Evolutionary conservation across 2,888 invertebrate genomes (phyloP), one percentile per base, ranked within the genome.

Genomic region (Busseola fusca): DNA sequence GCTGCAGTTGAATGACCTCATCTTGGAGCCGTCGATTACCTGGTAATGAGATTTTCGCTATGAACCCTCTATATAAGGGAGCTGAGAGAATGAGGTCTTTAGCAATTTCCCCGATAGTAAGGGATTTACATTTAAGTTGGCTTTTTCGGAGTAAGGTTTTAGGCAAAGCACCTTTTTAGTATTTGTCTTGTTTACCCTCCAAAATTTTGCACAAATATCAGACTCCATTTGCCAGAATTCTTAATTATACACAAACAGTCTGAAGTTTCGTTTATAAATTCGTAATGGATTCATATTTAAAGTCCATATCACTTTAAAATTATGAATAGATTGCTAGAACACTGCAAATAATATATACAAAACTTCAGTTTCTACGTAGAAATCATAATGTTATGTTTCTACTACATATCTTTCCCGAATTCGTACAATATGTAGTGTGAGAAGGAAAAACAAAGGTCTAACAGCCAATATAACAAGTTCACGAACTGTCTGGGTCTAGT

Each of bases 11-110:
- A 97, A 95, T 76, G 96, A 96, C 89, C 97, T 97, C 90, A 99
- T 96, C 87, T 98, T 97, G 27, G 97, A 96, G 0, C 98, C 97
- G 90, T 98, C 98, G 82, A 99, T 97, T 57, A 97, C 96, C 98
- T 98, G 90, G 87, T 91, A 92, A 93, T 89, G 90, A 92, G 90
- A 92, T 92, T 91, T 92, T 89, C 86, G 88, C 87, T 86, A 87
- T 91, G 88, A 91, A 88, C 87, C 87, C 87, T 87, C 87, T 88
- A 87, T 88, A 87, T 76, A 79, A 81, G 81, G 82, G 79, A 70
- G 80, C 68, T 72, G 76, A 78, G 81, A 82, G 83, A 86, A 88
- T 84, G 78, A 82, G 76, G 67, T 80, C 84, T 83, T 86, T 82
- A 86, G 81, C 83, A 83, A 82, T 84, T 86, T 82, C 37, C 60